phyloP scores from a whole-genome alignment of 2,888 invertebrate genomes.

The Diarsia dahlii region DNA sequence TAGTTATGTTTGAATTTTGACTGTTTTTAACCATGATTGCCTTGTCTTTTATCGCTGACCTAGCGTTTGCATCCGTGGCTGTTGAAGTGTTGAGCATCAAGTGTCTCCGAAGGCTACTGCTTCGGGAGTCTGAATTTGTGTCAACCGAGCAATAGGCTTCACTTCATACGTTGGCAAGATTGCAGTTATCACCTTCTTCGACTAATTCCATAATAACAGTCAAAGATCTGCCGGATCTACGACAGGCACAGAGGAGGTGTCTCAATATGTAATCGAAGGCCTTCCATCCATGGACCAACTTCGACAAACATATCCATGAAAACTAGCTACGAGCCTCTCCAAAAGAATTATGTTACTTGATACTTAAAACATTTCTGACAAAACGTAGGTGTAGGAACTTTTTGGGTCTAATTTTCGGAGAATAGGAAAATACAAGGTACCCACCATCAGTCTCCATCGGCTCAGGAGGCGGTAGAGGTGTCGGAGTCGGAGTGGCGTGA shows the following conservation, averaged over 20 bases:
- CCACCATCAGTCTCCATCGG: constrained; percentile 73
- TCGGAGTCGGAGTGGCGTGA: constrained; percentile 66
- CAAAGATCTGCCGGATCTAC: not conserved
- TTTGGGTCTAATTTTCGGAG: not conserved
- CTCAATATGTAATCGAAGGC: not conserved
- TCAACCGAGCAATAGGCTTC: not conserved
- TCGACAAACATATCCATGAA: not conserved
- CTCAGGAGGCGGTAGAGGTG: constrained; percentile 79
- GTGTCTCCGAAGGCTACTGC: not conserved
- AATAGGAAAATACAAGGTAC: constrained; percentile 1
- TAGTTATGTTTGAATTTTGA: not conserved
- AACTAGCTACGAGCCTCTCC: not conserved
- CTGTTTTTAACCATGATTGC: not conserved
- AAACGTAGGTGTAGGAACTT: not conserved
- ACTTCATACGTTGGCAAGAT: not conserved
- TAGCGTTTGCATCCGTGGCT: not conserved
- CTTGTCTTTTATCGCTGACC: not conserved
- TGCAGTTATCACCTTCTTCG: not conserved
- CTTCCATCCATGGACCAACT: not conserved
- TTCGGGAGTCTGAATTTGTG: not conserved
- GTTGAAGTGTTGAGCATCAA: not conserved
- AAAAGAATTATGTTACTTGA: not conserved
- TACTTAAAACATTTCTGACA: not conserved
- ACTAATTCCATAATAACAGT: not conserved
- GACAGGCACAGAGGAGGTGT: not conserved